phyloP scores from a whole-genome alignment of 2,113 vertebrate genomes.

The Plecotus auritus region DNA sequence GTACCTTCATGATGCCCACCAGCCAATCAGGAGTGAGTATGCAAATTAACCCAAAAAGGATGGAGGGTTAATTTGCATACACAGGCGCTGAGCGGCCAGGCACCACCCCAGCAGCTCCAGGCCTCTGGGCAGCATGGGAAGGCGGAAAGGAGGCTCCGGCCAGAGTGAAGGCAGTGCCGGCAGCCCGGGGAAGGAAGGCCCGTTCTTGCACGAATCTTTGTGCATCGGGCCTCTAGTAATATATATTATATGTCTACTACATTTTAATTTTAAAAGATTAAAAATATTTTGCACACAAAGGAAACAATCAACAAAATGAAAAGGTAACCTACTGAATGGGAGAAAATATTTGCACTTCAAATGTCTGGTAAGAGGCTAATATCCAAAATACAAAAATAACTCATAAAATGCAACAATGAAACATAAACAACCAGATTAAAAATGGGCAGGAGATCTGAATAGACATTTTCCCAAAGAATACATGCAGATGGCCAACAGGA shows the following conservation, averaged over 20 bases:
- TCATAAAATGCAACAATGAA: neutral
- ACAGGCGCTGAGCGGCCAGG: no score
- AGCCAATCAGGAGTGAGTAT: no score
- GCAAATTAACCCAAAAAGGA: no score
- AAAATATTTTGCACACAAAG: neutral
- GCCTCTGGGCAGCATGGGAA: no score
- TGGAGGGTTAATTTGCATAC: no score
- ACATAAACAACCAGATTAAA: neutral
- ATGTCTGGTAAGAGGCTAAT: neutral
- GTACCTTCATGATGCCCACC: no score
- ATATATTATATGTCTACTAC: neutral
- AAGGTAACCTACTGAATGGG: neutral
- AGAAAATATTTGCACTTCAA: neutral
- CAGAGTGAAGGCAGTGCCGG: no score
- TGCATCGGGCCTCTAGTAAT: no score
- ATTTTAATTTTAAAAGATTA: neutral
- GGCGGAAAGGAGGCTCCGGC: no score
- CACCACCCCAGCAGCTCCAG: no score
- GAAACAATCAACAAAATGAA: neutral
- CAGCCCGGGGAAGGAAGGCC: no score
- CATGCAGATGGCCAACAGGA: neutral
- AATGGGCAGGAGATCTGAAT: neutral
- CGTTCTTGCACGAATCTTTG: no score
- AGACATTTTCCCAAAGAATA: neutral
- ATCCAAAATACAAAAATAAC: neutral